Evolutionary conservation across 2,113 vertebrate species (phyloP).

Genomic region (Hassar affinis): DNA sequence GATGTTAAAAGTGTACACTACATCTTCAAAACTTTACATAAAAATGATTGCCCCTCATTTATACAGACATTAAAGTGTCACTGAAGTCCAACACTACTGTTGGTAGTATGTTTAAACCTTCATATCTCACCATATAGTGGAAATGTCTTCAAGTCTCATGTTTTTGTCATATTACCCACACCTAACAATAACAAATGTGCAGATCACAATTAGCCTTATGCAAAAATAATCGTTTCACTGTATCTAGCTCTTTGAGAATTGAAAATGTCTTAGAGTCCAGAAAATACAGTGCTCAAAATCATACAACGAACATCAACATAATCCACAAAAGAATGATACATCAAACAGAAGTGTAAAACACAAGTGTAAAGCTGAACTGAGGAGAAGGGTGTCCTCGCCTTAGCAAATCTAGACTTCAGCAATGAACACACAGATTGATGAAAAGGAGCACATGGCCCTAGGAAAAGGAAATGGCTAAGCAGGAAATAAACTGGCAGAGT

Average conservation of each 20-base stretch:
- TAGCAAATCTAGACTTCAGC: constrained; percentile 99
- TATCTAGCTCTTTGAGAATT: not conserved
- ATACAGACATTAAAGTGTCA: not conserved
- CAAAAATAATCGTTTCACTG: not conserved
- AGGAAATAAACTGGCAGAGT: constrained; percentile 6
- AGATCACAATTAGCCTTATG: not conserved
- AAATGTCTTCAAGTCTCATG: not conserved
- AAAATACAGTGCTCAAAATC: not conserved
- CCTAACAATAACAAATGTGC: not conserved
- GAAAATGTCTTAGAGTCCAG: not conserved
- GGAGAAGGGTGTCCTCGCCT: constrained; percentile 74
- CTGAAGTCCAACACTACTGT: not conserved
- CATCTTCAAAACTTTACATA: not conserved
- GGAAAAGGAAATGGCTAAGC: not conserved
- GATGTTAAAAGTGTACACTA: not conserved
- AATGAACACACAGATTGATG: constrained; percentile 81
- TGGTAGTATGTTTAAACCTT: not conserved
- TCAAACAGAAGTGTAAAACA: constrained; percentile 13
- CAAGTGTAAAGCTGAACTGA: constrained; percentile 60
- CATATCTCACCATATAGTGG: not conserved
- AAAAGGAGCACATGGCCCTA: constrained; percentile 56
- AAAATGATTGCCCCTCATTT: not conserved
- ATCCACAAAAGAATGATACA: constrained; percentile 26
- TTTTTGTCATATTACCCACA: not conserved
- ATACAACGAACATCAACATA: constrained; percentile 71